Evolutionary conservation across 2,888 invertebrate genomes (phyloP), one percentile per base, ranked within the genome.

Genomic region (Drosophila stalkeri): DNA sequence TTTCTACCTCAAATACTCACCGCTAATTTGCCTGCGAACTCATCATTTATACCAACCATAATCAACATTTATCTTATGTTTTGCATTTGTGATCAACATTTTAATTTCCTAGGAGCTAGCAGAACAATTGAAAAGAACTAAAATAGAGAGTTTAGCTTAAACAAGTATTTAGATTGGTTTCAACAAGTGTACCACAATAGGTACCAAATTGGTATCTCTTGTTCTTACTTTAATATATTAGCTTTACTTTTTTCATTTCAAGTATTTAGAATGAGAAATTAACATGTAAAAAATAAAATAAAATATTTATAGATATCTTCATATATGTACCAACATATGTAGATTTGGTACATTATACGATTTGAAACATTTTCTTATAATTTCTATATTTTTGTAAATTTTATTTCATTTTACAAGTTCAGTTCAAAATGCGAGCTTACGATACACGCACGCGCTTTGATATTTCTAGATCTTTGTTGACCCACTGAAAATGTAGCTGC

Each of bases 401-500:
- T 43, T 2, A 41, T 31, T 41, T 56, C 33, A 2, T n/a, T 27
- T 7, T 5, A 5, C 2, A 5, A 55, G n/a, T 27, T 64, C 20
- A 49, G 18, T 47, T 41, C 27, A 6, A 52, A 31, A 23, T 23
- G 66, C 51, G 39, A 51, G 35, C 35, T 47, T 14, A 14, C 12
- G n/a, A 14, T 55, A 18, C 52, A 18, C 52, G 55, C 56, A 59
- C 35, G 47, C 41, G 62, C 44, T 27, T 27, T 51, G 35, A 65
- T 57, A 69, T 70, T 65, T 66, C 33, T 54, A 54, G 52, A 54
- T 54, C 52, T 54, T 16, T 54, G 33, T 37, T 37, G 14, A 47
- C 35, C 41, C 43, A 76, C 62, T 63, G 39, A 57, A 57, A 62
- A 35, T 27, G 61, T 76, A 74, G 74, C 66, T 57, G 79, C 59